Base-by-base conservation (phyloP, 1,140 invertebrate genomes). In the Nylanderia fulva region DNA sequence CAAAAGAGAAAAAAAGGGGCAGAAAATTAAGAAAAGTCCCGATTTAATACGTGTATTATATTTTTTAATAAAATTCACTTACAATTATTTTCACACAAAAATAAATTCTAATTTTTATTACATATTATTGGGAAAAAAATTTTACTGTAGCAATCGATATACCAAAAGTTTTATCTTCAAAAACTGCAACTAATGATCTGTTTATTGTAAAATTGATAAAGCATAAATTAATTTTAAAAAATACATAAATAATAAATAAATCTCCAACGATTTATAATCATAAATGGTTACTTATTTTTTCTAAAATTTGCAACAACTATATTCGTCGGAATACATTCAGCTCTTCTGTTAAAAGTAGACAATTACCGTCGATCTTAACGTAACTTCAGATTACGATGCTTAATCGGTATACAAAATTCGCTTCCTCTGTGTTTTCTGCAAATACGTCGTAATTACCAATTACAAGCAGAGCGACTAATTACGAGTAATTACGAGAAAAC, bases 401-500 rank as follows among this genome's bases (percentile, higher is more conserved):
- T 68, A 68, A 66, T 68, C 76, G 63, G 21, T 54, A 13, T 18
- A 68, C 45, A 68, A 68, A 68, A 68, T 52, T n/a, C 36, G 18
- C 18, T 21, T 11, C n/a, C 45, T 15, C 7, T 58, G 56, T 45
- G 56, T 76, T 76, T 45, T 76, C 74, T 58, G 24, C 56, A 27
- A 76, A 76, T 76, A 76, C 74, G 60, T 76, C 58, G 64, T 75
- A 88, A 88, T 88, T 88, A 88, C 48, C 52, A 79, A 75, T 33
- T 58, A 72, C 80, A 85, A 88, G 86, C 56, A 77, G 45, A 48
- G 86, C 68, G 42, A 80, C 71, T 87, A 87, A 88, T 87, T 87
- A 88, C 83, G 69, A 87, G 80, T 85, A 77, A 87, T 79, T 71
- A 71, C 63, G 75, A 88, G 86, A 88, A 88, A 87, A 88, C 42